These are phyloP conservation scores for Schizopygopsis pylzovi DNA, from an alignment of 2,797 vertebrate species.

Conservation along the genomic window DNA sequence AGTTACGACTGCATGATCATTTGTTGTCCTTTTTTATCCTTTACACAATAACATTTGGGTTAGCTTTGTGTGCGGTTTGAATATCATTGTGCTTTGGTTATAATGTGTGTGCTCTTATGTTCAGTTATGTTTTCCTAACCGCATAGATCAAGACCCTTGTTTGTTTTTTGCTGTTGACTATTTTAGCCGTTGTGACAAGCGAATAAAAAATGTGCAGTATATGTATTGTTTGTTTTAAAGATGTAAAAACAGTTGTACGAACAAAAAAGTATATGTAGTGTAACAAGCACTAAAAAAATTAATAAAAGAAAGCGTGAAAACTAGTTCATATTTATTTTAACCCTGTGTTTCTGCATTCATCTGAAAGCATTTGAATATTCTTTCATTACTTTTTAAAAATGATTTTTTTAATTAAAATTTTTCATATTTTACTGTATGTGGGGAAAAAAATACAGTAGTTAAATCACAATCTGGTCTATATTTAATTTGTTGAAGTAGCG, in stretches of 20 bases:
- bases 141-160: not conserved
- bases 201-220: conserved; percentile 1
- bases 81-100: not conserved
- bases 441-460: not conserved
- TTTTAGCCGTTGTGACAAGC: not conserved
- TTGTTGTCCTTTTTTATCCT: not conserved
- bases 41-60: not conserved
- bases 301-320: conserved; percentile 18
- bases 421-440: no score
- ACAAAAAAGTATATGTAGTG: conserved; percentile 9
- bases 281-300: conserved; percentile 21
- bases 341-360: not conserved
- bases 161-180: not conserved
- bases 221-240: conserved; percentile 19
- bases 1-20: conserved; percentile 14
- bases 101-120: not conserved
- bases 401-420: no score
- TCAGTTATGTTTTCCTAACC: not conserved
- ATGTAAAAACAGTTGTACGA: not conserved
- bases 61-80: not conserved
- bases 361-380: not conserved
- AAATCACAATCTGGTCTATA: not conserved
- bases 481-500: not conserved
- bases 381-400: not conserved
- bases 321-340: not conserved